Evolutionary conservation across 2,888 invertebrate genomes (phyloP), one percentile per base, ranked within the genome.

Genomic region (Drosophila mercatorum): DNA sequence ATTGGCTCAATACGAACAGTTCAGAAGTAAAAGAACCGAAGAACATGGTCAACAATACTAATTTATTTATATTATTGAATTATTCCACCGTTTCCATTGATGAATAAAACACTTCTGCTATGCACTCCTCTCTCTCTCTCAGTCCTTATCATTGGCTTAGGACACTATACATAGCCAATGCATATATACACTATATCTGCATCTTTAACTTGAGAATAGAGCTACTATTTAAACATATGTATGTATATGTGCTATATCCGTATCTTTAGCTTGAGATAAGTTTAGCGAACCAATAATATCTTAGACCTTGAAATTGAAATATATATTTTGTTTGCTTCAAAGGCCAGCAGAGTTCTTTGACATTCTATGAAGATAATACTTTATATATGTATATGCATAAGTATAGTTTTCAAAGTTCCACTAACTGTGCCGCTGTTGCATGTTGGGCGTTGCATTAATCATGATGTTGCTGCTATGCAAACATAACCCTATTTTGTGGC

Each of bases 401-500:
- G 17, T 17, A 17, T 17, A 28, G 43, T 36, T 12, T 12, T 12
- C 5, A 28, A 14, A 4, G 41, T 36, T 26, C 22, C 2, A 22
- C 22, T 22, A 22, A 22, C 22, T 51, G 31, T 6, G 4, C 11
- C 10, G 14, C 3, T 38, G 14, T 41, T 17, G 41, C 41, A 31
- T 46, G 43, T 10, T 17, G 41, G 31, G 17, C 47, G 43, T 10
- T 62, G 41, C 46, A 56, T 53, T 38, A 3, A 41, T 40, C 40
- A 40, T 62, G 62, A 49, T 60, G 26, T 47, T 46, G 5, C 49
- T 52, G 53, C 49, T 41, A 38, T 51, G 44, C 57, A 11, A 44
- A 55, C 53, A 53, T 52, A 73, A 61, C 43, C 53, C 58, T 63
- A 71, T 22, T 51, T 68, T 44, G 38, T 22, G 38, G 26, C 28